Percentiles rank a stretch among this genome's conserved stretches.
These are phyloP conservation scores for Muscicapa striata DNA, from an alignment of 2,797 vertebrate genomes.

Conservation along the genomic window DNA sequence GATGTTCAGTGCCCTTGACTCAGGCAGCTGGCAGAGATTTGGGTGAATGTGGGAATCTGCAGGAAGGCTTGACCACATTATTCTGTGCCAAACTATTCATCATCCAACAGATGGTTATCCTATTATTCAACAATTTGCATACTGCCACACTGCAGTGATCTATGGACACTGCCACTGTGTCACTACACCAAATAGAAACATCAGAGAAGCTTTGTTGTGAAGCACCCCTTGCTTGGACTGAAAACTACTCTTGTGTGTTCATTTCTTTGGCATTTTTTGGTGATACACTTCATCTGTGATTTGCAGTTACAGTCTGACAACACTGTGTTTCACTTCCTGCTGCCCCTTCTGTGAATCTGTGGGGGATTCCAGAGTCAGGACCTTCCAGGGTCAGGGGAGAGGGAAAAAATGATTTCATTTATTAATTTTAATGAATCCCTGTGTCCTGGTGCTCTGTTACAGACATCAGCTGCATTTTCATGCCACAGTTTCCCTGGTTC, in stretches of 20 bases:
- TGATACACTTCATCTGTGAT: not conserved
- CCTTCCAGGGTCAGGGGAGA: not conserved
- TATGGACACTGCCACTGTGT: not conserved
- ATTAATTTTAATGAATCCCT: not conserved
- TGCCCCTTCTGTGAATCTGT: not conserved
- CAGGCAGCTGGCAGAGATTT: slow-evolving; percentile 45
- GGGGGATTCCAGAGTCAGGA: no score
- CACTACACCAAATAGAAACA: slow-evolving; percentile 4
- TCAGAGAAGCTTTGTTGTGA: not conserved
- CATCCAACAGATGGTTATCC: slow-evolving; percentile 23
- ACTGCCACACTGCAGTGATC: slow-evolving; percentile 12
- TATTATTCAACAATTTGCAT: slow-evolving; percentile 30
- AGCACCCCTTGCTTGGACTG: not conserved
- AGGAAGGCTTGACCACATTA: slow-evolving; percentile 8
- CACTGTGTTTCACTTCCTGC: not conserved
- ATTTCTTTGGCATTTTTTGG: not conserved
- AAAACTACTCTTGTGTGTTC: not conserved
- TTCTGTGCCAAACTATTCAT: slow-evolving; percentile 20
- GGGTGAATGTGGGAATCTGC: slow-evolving; percentile 14
- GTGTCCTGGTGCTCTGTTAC: not conserved
- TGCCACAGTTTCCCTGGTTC: not conserved
- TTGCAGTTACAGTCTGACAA: not conserved
- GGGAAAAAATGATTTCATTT: not conserved
- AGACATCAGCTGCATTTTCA: not conserved
- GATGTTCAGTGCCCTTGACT: slow-evolving; percentile 32